phyloP scores from a whole-genome alignment of 2,113 vertebrate species.

The Phalacrocorax pelagicus region DNA sequence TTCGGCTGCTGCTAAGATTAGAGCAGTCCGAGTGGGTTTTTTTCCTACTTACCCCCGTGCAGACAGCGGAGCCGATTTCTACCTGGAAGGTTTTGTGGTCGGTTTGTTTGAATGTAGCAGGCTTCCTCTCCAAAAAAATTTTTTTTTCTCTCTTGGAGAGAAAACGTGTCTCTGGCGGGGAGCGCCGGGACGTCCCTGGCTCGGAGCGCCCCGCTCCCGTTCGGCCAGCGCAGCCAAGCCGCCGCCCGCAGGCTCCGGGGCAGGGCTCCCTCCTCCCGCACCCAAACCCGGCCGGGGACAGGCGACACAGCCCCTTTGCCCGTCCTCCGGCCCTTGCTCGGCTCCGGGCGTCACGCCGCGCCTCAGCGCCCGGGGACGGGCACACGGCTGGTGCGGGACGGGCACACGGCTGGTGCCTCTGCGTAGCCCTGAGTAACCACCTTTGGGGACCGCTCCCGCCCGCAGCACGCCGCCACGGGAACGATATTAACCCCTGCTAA shows the following conservation, averaged over 20 bases:
- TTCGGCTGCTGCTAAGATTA: neutral
- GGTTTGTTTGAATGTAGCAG: neutral
- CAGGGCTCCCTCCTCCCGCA: neutral
- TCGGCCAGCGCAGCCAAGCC: neutral
- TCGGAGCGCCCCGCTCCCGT: neutral
- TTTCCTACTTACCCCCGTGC: neutral
- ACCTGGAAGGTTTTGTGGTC: neutral
- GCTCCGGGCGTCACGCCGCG: neutral
- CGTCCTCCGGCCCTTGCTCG: neutral
- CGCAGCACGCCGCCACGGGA: neutral
- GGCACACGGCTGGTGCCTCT: no score
- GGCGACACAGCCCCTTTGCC: neutral
- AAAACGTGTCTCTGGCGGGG: neutral
- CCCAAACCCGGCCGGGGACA: neutral
- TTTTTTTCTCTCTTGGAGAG: neutral
- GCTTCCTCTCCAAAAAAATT: neutral
- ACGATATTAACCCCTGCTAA: neutral
- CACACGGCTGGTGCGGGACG: neutral
- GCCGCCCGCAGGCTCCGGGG: neutral
- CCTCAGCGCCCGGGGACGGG: neutral
- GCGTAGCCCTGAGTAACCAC: neutral
- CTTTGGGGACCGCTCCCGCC: neutral
- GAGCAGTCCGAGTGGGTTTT: neutral
- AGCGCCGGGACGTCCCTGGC: neutral
- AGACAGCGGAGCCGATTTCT: neutral